Conservation (phyloP, 2,797 vertebrate species). For the Hephaestus fuliginosus region DNA sequence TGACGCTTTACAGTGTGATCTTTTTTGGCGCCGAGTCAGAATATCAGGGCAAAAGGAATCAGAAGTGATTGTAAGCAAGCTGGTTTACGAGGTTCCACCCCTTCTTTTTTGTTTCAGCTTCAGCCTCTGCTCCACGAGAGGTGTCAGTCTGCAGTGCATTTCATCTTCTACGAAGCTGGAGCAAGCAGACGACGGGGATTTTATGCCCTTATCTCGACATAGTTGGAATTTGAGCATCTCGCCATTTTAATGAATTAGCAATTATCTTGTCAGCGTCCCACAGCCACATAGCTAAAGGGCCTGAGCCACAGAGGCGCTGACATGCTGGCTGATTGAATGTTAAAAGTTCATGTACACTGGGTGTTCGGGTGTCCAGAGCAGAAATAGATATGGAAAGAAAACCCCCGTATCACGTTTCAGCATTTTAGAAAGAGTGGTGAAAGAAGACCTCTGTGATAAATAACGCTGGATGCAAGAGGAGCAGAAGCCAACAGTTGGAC, state of each 20-base stretch:
- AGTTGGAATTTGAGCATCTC: neutral
- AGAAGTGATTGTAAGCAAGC: constrained; percentile 35
- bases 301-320: neutral
- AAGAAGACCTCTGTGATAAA: constrained; percentile 18
- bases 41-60: constrained; percentile 48
- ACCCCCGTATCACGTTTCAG: constrained; percentile 17
- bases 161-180: neutral
- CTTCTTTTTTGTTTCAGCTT: neutral
- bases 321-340: neutral
- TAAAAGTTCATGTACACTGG: neutral
- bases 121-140: neutral
- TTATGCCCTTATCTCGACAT: neutral
- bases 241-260: neutral
- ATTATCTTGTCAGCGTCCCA: neutral
- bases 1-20: constrained; percentile 62
- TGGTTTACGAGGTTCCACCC: neutral
- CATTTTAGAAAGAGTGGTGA: constrained; percentile 23
- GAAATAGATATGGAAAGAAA: constrained; percentile 6
- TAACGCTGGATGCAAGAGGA: constrained; percentile 9
- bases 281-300: neutral
- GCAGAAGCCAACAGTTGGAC: constrained; percentile 29
- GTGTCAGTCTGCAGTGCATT: neutral
- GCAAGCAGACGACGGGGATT: neutral
- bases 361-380: neutral
- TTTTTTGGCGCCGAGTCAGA: constrained; percentile 51